Evolutionary conservation across 2,888 invertebrate species (phyloP).

Genomic region (Gymnocheta viridis): DNA sequence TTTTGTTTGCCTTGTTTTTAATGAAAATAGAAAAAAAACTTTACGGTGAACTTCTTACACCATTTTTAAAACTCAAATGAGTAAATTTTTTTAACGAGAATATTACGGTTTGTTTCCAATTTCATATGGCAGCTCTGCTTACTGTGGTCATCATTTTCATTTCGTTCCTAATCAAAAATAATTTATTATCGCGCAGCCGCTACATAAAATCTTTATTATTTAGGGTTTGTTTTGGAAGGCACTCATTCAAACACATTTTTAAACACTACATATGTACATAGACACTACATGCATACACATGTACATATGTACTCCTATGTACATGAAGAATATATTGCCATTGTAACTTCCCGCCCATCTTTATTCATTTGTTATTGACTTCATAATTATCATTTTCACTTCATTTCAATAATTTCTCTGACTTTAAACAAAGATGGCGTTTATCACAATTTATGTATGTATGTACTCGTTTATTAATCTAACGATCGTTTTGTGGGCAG

Average conservation of each 20-base stretch:
- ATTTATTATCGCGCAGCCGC: constrained; percentile 61
- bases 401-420: background rate
- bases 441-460: constrained; percentile 1
- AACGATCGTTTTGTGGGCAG: constrained; percentile 45
- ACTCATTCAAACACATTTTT: background rate
- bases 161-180: constrained; percentile 26
- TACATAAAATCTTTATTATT: constrained; percentile 26
- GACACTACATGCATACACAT: too few relatives aligned
- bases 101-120: too few relatives aligned
- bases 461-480: background rate
- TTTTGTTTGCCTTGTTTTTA: too few relatives aligned
- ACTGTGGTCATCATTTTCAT: too few relatives aligned
- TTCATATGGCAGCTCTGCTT: too few relatives aligned
- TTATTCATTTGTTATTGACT: constrained; percentile 36
- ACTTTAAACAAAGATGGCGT: constrained; percentile 41
- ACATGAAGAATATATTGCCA: background rate
- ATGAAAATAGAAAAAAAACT: too few relatives aligned
- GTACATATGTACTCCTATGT: background rate
- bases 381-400: background rate
- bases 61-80: too few relatives aligned
- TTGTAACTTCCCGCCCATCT: constrained; percentile 42
- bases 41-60: too few relatives aligned
- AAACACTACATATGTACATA: background rate
- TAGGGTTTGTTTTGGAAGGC: constrained; percentile 27
- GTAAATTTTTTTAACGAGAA: too few relatives aligned